Percentiles rank a stretch among this genome's conserved stretches.
Evolutionary conservation across 2,113 vertebrate genomes (phyloP).

Genomic region (Oreochromis tanganicae): DNA sequence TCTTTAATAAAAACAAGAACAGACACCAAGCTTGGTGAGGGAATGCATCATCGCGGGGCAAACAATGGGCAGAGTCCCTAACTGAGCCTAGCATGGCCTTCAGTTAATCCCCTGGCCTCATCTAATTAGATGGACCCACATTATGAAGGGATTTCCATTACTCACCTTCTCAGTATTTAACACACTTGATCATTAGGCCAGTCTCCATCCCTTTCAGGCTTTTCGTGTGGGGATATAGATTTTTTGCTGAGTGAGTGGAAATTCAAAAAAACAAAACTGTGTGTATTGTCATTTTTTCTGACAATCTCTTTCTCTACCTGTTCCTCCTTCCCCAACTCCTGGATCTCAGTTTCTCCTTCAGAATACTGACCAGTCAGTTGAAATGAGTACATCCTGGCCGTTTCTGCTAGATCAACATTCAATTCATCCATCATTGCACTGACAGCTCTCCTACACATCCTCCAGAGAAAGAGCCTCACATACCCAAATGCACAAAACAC

Average conservation of each 20-base stretch:
- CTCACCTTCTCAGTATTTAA: neutral
- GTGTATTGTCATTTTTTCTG: neutral
- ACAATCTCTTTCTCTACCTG: neutral
- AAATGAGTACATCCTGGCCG: constrained; percentile 17
- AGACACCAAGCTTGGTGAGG: no score
- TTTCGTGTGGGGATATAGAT: neutral
- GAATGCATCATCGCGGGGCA: constrained; percentile 6
- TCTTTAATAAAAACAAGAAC: constrained; percentile 31
- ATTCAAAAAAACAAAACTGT: neutral
- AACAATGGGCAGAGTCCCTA: no score
- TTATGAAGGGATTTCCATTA: neutral
- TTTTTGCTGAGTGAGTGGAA: neutral
- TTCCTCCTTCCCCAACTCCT: neutral
- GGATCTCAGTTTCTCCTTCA: neutral
- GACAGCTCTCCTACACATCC: constrained; percentile 30
- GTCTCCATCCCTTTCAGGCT: neutral
- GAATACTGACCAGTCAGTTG: neutral
- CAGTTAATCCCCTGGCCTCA: neutral
- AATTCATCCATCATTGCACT: constrained; percentile 30
- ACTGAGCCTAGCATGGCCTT: no score
- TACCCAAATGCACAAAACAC: neutral
- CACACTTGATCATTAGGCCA: neutral
- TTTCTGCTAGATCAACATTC: constrained; percentile 35
- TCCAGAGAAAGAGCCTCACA: neutral
- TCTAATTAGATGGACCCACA: neutral